phyloP scores from a whole-genome alignment of 2,113 vertebrate species.

The Microtus ochrogaster region DNA sequence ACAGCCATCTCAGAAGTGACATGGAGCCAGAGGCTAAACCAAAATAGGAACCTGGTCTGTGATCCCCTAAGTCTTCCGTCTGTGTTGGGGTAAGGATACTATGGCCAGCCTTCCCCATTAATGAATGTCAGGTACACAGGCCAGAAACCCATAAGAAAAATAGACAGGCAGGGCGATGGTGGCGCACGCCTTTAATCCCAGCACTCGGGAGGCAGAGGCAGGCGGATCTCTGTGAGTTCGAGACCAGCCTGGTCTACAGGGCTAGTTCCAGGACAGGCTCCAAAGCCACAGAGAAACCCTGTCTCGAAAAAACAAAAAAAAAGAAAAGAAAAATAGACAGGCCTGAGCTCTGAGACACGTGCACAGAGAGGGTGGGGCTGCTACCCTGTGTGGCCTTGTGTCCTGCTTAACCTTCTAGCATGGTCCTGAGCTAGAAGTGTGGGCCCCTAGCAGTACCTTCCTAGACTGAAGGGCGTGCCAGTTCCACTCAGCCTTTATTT shows the following conservation, averaged over 20 bases:
- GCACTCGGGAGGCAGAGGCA: too few species aligned
- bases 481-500: not conserved
- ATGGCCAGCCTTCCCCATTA: not conserved
- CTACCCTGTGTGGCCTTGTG: not conserved
- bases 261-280: too few species aligned
- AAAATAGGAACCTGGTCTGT: not conserved
- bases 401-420: not conserved
- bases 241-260: too few species aligned
- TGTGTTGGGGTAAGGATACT: not conserved
- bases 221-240: too few species aligned
- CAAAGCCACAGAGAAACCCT: too few species aligned
- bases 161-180: too few species aligned
- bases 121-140: accelerated
- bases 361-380: not conserved
- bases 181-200: too few species aligned
- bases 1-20: not conserved
- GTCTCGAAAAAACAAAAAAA: too few species aligned
- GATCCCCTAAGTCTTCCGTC: not conserved
- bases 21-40: not conserved
- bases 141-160: not conserved
- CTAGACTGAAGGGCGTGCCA: not conserved
- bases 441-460: not conserved
- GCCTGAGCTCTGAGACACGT: not conserved
- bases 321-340: not conserved
- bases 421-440: not conserved